Evolutionary conservation across 2,888 invertebrate species (phyloP).

Genomic region (Tineola bisselliella): DNA sequence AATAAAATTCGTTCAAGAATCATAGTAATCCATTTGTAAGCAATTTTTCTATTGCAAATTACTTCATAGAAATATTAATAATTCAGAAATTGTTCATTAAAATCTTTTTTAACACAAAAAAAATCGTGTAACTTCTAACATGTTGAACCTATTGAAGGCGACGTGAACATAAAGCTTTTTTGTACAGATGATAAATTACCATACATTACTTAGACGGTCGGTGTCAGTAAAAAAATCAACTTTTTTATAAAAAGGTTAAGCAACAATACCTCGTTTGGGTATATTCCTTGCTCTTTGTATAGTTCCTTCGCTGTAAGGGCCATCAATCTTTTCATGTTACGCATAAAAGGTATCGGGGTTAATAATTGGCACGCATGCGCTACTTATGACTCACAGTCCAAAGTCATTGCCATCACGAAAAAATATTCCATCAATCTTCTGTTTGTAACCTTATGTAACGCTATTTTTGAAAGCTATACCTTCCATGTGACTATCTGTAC

Average conservation of each 20-base stretch:
- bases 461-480: not conserved
- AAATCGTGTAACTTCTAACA: not conserved
- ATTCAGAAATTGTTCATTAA: not conserved
- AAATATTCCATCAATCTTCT: constrained; percentile 13
- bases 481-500: not conserved
- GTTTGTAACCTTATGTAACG: not conserved
- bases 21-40: too few relatives aligned
- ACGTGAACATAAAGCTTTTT: not conserved
- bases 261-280: constrained; percentile 9
- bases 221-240: constrained; percentile 7
- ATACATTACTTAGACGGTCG: not conserved
- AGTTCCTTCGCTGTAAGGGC: constrained; percentile 14
- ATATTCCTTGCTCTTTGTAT: not conserved
- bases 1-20: too few relatives aligned
- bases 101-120: not conserved
- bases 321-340: constrained; percentile 36
- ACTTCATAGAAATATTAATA: too few relatives aligned
- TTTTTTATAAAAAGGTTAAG: constrained; percentile 4
- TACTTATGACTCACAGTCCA: not conserved
- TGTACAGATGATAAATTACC: constrained; percentile 2
- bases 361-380: constrained; percentile 11
- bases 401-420: not conserved
- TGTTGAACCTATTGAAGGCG: not conserved
- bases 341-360: constrained; percentile 32
- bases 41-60: too few relatives aligned